Base-by-base conservation (phyloP, 2,797 vertebrate species). In the Basileuterus tristriatus region DNA sequence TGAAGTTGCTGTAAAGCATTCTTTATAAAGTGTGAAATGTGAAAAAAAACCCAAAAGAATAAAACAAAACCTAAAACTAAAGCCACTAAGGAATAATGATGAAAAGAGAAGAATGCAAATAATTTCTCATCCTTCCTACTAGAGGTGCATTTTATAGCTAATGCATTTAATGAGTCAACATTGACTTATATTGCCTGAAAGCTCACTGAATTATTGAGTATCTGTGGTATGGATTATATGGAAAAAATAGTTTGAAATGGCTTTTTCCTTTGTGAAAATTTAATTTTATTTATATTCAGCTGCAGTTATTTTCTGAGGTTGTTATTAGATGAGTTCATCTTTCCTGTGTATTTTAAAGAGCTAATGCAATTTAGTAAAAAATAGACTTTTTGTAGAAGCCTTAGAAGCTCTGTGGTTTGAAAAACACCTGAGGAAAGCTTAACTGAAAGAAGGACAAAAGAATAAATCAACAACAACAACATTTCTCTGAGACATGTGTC, bases 121-220 rank as follows among this genome's bases (percentile, higher is more conserved):
- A n/a, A 83, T 95, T 91, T 94, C 93, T 94, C 93, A 94, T 94
- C 68, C 87, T 93, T 96, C 85, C 77, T 96, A 87, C 80, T 82
- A 84, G 85, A 94, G 41, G 89, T 0, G 21, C 85, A 88, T 90
- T 95, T 97, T 94, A 94, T 79, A 95, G 89, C 77, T 95, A 95
- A 96, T 94, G 90, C 87, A 94, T 93, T 96, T 97, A 96, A 96
- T 95, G 83, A 97, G 91, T 97, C 94, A 95, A 94, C 93, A 93
- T 91, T 96, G 96, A 93, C 77, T 91, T 97, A 94, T 88, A 96
- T 77, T 91, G 95, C 93, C 96, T 96, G 93, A 96, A 95, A 97
- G 77, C 94, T 95, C 87, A 67, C 94, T 96, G 94, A 97, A 97
- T 97, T 97, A 96, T 97, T 97, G 93, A 96, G 50, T 93, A 95